Evolutionary conservation across 2,797 vertebrate genomes (phyloP).

Genomic region (Malacoraja senta): DNA sequence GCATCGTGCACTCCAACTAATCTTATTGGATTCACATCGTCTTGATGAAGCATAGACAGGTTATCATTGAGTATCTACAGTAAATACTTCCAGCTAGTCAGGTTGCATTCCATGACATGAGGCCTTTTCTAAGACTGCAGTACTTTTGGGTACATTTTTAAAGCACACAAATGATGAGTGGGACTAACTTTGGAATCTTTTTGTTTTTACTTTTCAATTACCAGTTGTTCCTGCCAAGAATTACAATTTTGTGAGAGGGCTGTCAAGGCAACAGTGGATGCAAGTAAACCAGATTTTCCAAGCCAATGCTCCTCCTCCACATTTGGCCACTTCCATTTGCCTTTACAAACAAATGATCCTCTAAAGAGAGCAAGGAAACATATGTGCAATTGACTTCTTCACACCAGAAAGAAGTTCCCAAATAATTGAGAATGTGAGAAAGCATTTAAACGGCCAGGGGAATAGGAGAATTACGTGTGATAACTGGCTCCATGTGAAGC

Average conservation of each 20-base stretch:
- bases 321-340: background rate
- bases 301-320: background rate
- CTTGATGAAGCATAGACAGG: background rate
- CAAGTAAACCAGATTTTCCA: background rate
- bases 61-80: background rate
- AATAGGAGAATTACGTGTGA: background rate
- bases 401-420: background rate
- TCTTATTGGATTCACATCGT: background rate
- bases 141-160: background rate
- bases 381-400: background rate
- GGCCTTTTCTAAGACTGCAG: background rate
- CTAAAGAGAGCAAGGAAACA: conserved; percentile 5
- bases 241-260: background rate
- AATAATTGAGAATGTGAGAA: background rate
- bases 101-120: background rate
- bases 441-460: background rate
- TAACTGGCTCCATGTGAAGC: background rate
- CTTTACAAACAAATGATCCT: background rate
- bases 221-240: background rate
- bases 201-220: background rate
- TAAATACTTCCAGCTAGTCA: background rate
- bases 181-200: background rate
- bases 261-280: background rate
- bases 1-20: background rate
- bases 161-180: background rate